phyloP scores from a whole-genome alignment of 2,113 vertebrate genomes.

The Podarcis muralis region DNA sequence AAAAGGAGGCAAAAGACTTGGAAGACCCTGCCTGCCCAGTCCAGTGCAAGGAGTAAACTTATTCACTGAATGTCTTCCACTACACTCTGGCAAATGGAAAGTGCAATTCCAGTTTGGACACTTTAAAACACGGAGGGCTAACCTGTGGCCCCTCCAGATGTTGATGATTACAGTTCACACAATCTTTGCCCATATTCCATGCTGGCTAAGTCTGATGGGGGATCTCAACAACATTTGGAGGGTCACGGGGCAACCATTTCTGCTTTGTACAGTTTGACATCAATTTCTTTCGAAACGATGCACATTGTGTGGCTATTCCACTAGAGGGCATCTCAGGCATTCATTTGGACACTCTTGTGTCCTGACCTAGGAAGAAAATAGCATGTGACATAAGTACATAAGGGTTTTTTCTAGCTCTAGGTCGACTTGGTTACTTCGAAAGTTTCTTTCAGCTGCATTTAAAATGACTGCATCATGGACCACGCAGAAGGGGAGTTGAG shows the following conservation, averaged over 20 bases:
- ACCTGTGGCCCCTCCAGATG: too few relatives aligned
- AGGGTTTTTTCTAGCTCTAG: background rate
- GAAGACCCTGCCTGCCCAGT: too few relatives aligned
- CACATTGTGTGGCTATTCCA: background rate
- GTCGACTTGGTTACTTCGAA: background rate
- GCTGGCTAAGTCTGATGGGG: too few relatives aligned
- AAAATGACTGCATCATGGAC: background rate
- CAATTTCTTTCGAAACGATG: background rate
- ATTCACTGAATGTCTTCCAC: too few relatives aligned
- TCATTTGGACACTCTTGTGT: background rate
- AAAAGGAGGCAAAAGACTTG: too few relatives aligned
- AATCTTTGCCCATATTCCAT: too few relatives aligned
- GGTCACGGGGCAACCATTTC: background rate
- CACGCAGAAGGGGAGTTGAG: background rate
- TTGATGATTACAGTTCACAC: too few relatives aligned
- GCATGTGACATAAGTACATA: background rate
- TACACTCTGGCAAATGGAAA: too few relatives aligned
- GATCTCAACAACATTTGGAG: too few relatives aligned
- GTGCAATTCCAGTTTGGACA: background rate
- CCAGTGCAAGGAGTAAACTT: too few relatives aligned
- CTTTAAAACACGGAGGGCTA: background rate
- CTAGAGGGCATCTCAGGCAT: slow-evolving; percentile 6
- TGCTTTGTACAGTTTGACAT: too few relatives aligned
- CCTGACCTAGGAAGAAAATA: too few relatives aligned
- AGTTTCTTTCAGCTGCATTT: background rate